A percentile compares a stretch with the other conserved stretches of the same genome.
Evolutionary conservation across 2,797 vertebrate genomes (phyloP).

Genomic region (Sebastes hubbsi): DNA sequence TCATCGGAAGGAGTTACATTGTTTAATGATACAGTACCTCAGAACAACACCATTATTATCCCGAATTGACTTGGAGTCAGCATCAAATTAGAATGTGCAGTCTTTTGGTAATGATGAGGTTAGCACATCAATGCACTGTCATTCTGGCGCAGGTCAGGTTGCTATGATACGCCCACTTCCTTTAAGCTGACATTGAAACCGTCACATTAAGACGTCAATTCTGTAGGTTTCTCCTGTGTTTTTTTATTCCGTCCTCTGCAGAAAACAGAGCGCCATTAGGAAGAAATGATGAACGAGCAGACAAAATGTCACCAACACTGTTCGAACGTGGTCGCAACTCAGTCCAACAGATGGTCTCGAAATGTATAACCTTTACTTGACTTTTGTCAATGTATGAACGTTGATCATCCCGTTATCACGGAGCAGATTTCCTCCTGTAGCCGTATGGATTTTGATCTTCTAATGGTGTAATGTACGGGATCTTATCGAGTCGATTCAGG

Average conservation of each 20-base stretch:
- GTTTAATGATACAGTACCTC: slow-evolving; percentile 29
- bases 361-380: slow-evolving; percentile 44
- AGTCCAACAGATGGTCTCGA: slow-evolving; percentile 19
- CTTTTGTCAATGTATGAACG: slow-evolving; percentile 32
- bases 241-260: not conserved
- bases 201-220: not conserved
- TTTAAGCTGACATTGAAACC: not conserved
- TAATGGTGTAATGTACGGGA: not conserved
- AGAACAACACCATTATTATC: slow-evolving; percentile 42
- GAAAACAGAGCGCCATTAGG: not conserved
- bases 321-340: not conserved
- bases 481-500: slow-evolving; percentile 18
- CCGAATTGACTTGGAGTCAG: slow-evolving; percentile 17
- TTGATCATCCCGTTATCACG: slow-evolving; percentile 31
- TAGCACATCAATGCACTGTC: not conserved
- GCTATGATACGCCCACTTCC: slow-evolving; percentile 1
- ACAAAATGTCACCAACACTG: slow-evolving; percentile 24
- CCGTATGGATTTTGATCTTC: slow-evolving; percentile 37
- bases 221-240: not conserved
- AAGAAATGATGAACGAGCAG: slow-evolving; percentile 19
- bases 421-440: slow-evolving; percentile 9
- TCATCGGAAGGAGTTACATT: slow-evolving; percentile 12
- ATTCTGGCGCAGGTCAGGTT: slow-evolving; percentile 18
- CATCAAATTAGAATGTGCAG: slow-evolving; percentile 27
- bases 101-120: slow-evolving; percentile 28